Percentiles rank a stretch among this genome's conserved stretches.
These are phyloP conservation scores for Hyalella azteca DNA, from an alignment of 2,888 invertebrate species.

Conservation along the genomic window DNA sequence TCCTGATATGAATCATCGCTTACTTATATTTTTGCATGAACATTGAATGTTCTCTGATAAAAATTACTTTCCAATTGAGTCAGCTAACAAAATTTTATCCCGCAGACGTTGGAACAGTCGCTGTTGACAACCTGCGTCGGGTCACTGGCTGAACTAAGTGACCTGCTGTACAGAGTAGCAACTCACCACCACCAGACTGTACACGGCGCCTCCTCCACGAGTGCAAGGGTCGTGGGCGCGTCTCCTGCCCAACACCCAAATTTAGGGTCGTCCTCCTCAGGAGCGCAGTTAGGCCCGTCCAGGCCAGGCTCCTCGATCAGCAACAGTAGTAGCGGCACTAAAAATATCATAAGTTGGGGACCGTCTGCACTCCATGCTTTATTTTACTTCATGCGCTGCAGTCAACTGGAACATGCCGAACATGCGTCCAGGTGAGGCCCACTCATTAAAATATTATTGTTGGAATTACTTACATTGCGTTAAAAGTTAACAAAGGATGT, in stretches of 20 bases:
- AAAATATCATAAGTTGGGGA: conserved; percentile 61
- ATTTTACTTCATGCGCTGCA: conserved; percentile 91
- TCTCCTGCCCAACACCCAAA: background rate
- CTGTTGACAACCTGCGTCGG: conserved; percentile 88
- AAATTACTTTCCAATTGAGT: no score
- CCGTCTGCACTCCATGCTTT: conserved; percentile 78
- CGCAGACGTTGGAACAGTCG: conserved; percentile 70
- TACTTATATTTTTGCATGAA: no score
- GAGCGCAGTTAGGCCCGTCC: conserved; percentile 39
- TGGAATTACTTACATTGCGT: no score
- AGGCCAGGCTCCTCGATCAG: background rate
- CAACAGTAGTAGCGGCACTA: conserved; percentile 47
- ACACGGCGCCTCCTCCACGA: conserved; percentile 38
- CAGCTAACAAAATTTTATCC: background rate
- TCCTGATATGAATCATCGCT: no score
- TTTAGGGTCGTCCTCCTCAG: background rate
- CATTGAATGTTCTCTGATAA: no score
- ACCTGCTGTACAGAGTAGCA: conserved; percentile 69
- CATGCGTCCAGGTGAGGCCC: conserved; percentile 54
- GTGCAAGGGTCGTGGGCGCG: background rate
- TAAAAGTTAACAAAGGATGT: no score
- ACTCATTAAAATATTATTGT: no score
- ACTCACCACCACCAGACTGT: conserved; percentile 59
- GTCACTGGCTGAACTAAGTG: conserved; percentile 78
- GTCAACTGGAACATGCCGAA: conserved; percentile 66